Evolutionary conservation across 1,140 invertebrate genomes (phyloP).

Genomic region (Meloidogyne exigua): DNA sequence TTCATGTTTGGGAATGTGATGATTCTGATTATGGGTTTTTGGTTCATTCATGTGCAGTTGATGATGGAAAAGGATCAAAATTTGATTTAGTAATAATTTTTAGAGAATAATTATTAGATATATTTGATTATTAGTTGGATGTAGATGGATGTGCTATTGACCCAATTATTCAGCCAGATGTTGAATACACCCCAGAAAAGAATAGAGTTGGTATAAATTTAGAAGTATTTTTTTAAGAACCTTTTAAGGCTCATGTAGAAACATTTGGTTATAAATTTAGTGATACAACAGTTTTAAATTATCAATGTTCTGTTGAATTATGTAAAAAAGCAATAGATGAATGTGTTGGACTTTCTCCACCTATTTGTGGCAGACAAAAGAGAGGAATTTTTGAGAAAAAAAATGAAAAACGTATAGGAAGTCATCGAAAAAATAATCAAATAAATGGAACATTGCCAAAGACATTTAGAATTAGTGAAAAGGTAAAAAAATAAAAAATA

Average conservation of each 20-base stretch:
- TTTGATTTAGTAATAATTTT: conserved; percentile 51
- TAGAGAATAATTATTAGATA: not conserved
- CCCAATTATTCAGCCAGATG: conserved; percentile 60
- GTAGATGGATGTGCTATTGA: conserved; percentile 60
- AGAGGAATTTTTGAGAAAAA: conserved; percentile 17
- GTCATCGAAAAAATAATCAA: conserved; percentile 16
- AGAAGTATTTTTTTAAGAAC: conserved; percentile 5
- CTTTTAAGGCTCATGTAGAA: conserved; percentile 49
- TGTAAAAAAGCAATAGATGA: conserved; percentile 53
- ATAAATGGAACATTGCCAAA: not conserved
- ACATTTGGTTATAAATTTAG: conserved; percentile 61
- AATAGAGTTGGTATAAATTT: conserved; percentile 33
- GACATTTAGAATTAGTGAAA: not conserved
- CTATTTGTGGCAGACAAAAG: conserved; percentile 44
- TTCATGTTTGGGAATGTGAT: conserved; percentile 60
- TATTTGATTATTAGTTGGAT: conserved; percentile 45
- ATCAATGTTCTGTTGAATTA: conserved; percentile 57
- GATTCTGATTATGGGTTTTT: conserved; percentile 54
- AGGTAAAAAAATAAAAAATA: conserved; percentile 5
- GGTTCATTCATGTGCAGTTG: conserved; percentile 59
- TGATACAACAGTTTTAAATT: conserved; percentile 58
- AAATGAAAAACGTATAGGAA: conserved; percentile 11
- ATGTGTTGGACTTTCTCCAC: conserved; percentile 54
- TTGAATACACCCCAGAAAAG: conserved; percentile 44
- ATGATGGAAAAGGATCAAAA: conserved; percentile 52